Evolutionary conservation across 1,140 invertebrate genomes (phyloP).

Genomic region (Drosophila elegans): DNA sequence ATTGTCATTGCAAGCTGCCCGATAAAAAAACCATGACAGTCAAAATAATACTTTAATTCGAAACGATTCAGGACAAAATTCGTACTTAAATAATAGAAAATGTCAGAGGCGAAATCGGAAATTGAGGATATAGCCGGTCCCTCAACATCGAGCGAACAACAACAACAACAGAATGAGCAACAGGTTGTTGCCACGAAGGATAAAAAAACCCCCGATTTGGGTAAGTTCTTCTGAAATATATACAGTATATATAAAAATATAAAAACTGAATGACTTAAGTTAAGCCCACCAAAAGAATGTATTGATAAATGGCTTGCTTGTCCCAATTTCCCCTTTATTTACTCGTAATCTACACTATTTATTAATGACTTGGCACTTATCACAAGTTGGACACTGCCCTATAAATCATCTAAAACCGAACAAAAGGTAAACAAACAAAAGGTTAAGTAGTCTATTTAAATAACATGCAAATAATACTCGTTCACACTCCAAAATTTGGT

Average conservation of each 20-base stretch:
- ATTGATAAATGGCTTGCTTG: constrained; percentile 27
- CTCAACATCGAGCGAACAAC: constrained; percentile 19
- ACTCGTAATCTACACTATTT: constrained; percentile 27
- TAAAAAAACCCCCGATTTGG: neutral
- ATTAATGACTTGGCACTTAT: constrained; percentile 11
- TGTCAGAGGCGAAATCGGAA: constrained; percentile 30
- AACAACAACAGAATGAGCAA: neutral
- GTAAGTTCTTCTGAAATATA: neutral
- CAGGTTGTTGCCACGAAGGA: neutral
- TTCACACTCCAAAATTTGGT: neutral
- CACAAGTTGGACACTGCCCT: neutral
- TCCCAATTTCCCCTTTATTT: constrained; percentile 1
- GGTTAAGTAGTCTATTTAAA: neutral
- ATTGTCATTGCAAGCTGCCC: constrained; percentile 19
- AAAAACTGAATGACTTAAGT: neutral
- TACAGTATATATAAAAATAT: too few species aligned
- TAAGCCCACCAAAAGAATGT: neutral
- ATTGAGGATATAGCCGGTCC: neutral
- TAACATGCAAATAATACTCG: neutral
- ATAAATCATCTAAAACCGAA: neutral
- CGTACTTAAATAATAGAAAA: constrained; percentile 27
- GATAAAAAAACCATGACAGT: constrained; percentile 18
- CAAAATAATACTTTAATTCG: neutral
- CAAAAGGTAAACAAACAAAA: neutral
- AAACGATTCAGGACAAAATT: constrained; percentile 25